Percentiles rank a stretch among this genome's conserved stretches.
These are phyloP conservation scores for Habropoda laboriosa DNA, from an alignment of 1,140 invertebrate species.

Conservation along the genomic window DNA sequence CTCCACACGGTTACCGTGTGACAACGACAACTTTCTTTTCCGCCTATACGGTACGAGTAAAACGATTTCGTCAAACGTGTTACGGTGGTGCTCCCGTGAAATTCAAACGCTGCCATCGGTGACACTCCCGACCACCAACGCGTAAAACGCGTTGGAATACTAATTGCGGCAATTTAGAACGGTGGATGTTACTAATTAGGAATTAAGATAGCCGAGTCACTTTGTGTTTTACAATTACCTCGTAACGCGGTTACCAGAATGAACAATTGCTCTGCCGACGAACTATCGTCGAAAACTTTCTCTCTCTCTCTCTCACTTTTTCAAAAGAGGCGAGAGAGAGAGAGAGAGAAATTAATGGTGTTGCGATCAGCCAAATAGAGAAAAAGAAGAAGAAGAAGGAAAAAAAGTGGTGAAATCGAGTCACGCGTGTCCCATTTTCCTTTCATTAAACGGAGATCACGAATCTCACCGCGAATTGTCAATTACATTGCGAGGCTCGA, in stretches of 20 bases:
- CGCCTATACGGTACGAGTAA: not conserved
- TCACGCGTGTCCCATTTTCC: not conserved
- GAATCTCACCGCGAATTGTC: not conserved
- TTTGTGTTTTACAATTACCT: slow-evolving; percentile 41
- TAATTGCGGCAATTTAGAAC: slow-evolving; percentile 50
- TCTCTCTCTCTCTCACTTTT: not conserved
- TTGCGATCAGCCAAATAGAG: no score
- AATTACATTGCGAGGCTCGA: not conserved
- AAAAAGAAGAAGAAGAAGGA: not conserved
- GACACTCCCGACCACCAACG: slow-evolving; percentile 38
- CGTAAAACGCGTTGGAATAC: slow-evolving; percentile 35
- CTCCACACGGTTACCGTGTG: no score
- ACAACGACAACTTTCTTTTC: slow-evolving; percentile 6
- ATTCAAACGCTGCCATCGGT: slow-evolving; percentile 17
- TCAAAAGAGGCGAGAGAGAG: not conserved
- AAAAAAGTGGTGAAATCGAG: not conserved
- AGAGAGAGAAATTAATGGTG: accelerated
- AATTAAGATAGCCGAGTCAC: slow-evolving; percentile 42
- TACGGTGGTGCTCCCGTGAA: not conserved
- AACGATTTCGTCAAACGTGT: slow-evolving; percentile 8
- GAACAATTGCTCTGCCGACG: slow-evolving; percentile 40
- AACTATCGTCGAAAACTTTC: slow-evolving; percentile 22
- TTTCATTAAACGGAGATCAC: not conserved
- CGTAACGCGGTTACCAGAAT: slow-evolving; percentile 38
- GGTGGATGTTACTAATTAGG: slow-evolving; percentile 43